phyloP scores from a whole-genome alignment of 2,888 invertebrate species.

The Phalangium opilio region DNA sequence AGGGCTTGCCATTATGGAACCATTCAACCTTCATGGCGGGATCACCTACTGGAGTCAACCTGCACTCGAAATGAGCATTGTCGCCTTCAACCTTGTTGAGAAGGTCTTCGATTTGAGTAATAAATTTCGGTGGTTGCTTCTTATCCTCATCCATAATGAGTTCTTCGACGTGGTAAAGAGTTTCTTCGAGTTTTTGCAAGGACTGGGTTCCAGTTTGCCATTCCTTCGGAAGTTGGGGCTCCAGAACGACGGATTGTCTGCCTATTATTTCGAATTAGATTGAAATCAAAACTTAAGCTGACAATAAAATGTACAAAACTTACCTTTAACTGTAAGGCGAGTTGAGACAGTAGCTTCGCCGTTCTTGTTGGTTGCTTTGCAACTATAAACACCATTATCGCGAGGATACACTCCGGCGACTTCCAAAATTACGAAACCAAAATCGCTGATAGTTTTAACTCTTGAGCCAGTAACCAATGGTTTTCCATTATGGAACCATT shows the following conservation, averaged over 20 bases:
- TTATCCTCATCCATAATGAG: constrained; percentile 13
- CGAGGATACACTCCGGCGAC: constrained; percentile 89
- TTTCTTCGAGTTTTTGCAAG: constrained; percentile 72
- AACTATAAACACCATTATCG: constrained; percentile 92
- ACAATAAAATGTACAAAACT: constrained; percentile 15
- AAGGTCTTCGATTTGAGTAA: constrained; percentile 79
- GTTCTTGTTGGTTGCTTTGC: constrained; percentile 76
- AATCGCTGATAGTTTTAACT: constrained; percentile 89
- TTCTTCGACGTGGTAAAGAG: constrained; percentile 14
- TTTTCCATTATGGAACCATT: constrained; percentile 31
- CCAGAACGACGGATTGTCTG: constrained; percentile 57
- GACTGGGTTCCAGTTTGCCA: constrained; percentile 78
- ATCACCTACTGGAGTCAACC: constrained; percentile 86
- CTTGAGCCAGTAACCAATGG: constrained; percentile 45
- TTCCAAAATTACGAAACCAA: constrained; percentile 92
- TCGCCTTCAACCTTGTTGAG: constrained; percentile 64
- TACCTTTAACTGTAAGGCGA: constrained; percentile 53
- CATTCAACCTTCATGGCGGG: constrained; percentile 46
- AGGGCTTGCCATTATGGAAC: constrained; percentile 30
- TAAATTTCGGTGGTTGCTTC: constrained; percentile 49
- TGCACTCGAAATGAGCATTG: constrained; percentile 81
- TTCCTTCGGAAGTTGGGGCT: constrained; percentile 71
- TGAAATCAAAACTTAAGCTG: background rate
- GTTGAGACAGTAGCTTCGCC: constrained; percentile 71
- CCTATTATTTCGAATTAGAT: constrained; percentile 1